A percentile compares a stretch with the other conserved stretches of the same genome.
Evolutionary conservation across 92 coral and sea anemone genomes (phyloP).

Genomic region (Porites cylindrica): DNA sequence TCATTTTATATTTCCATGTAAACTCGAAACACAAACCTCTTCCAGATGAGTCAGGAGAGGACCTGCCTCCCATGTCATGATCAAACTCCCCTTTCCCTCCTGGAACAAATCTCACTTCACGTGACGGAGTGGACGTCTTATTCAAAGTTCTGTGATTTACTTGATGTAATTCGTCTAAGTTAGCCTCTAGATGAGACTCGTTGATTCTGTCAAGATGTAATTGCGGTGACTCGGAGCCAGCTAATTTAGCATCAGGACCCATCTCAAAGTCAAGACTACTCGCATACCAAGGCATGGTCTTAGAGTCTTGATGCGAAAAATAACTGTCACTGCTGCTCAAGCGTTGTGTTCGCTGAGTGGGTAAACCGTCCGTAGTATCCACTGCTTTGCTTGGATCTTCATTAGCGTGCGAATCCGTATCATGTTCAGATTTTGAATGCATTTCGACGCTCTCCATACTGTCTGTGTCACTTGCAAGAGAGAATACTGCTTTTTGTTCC

Average conservation of each 20-base stretch:
- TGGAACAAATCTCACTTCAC: constrained; percentile 34
- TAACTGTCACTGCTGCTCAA: constrained; percentile 43
- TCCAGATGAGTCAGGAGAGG: constrained; percentile 81
- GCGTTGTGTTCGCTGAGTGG: constrained; percentile 53
- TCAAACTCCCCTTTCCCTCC: constrained; percentile 53
- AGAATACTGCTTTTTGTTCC: constrained; percentile 18
- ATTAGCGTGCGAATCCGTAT: not conserved
- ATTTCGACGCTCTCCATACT: constrained; percentile 54
- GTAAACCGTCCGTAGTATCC: constrained; percentile 58
- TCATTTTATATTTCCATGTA: too few relatives aligned
- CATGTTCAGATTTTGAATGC: constrained; percentile 28
- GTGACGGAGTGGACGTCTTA: constrained; percentile 58
- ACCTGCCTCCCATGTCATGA: constrained; percentile 79
- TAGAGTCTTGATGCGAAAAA: constrained; percentile 56
- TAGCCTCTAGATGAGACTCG: constrained; percentile 76
- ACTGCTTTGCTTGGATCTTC: constrained; percentile 37
- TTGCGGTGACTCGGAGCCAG: constrained; percentile 43
- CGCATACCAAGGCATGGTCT: constrained; percentile 82
- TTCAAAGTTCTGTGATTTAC: constrained; percentile 20
- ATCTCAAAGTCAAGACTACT: constrained; percentile 77
- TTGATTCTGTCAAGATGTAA: constrained; percentile 65
- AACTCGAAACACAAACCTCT: constrained; percentile 37
- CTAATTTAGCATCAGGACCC: constrained; percentile 32
- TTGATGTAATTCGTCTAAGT: constrained; percentile 46
- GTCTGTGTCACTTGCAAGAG: constrained; percentile 72